These are phyloP conservation scores for Oreotrochilus melanogaster DNA, from an alignment of 2,113 vertebrate species.

Conservation along the genomic window DNA sequence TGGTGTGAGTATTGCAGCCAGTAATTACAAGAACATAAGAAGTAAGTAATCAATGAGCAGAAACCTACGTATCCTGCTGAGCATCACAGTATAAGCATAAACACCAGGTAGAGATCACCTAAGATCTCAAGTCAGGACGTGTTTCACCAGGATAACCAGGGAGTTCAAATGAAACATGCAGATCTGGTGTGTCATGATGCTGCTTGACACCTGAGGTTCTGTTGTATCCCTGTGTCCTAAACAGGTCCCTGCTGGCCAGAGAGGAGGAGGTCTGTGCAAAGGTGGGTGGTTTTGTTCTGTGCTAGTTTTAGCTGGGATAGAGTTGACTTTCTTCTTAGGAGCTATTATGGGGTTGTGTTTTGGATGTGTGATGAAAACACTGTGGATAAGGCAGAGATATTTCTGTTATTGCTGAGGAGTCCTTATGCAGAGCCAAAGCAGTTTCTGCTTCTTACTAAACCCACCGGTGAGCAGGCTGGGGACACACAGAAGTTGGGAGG, in stretches of 20 bases:
- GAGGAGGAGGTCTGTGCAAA: not conserved
- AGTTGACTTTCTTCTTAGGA: not conserved
- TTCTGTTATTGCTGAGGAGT: not conserved
- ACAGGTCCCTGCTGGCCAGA: not conserved
- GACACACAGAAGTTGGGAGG: not conserved
- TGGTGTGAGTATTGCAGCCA: not conserved
- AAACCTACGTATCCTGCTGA: not conserved
- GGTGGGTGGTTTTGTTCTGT: not conserved
- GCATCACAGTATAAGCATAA: not conserved
- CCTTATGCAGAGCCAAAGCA: not conserved
- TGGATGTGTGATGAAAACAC: not conserved
- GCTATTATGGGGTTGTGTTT: not conserved
- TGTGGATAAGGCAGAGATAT: not conserved
- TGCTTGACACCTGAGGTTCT: not conserved
- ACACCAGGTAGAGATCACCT: not conserved
- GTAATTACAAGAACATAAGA: not conserved
- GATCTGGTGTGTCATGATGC: not conserved
- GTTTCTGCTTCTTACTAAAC: not conserved
- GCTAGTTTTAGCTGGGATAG: not conserved
- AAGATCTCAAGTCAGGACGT: not conserved
- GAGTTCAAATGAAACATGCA: not conserved
- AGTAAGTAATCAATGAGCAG: not conserved
- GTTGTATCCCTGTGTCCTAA: not conserved
- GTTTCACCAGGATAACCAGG: not conserved
- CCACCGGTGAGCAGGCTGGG: accelerated